These are phyloP conservation scores for Heteromyza rotundicornis DNA, from an alignment of 2,888 invertebrate species.

Conservation along the genomic window DNA sequence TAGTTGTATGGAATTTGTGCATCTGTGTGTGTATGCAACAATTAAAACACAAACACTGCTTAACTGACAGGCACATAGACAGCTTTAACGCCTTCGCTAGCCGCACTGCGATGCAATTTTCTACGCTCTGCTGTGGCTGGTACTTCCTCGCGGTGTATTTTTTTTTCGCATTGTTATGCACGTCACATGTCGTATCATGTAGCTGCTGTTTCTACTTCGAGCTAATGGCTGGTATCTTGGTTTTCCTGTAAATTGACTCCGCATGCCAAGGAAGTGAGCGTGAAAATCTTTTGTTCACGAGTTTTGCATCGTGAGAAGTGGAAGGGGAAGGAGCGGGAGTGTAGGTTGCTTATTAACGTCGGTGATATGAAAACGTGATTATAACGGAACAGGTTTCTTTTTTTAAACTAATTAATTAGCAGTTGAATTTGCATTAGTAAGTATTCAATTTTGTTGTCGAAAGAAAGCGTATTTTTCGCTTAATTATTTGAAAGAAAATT, in stretches of 20 bases:
- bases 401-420: too few relatives aligned
- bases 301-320: too few relatives aligned
- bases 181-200: neutral
- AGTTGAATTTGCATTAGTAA: too few relatives aligned
- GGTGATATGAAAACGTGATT: too few relatives aligned
- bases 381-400: too few relatives aligned
- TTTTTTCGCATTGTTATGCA: neutral
- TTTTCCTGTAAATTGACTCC: neutral
- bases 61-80: neutral
- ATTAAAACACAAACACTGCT: neutral
- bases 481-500: too few relatives aligned
- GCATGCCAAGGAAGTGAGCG: neutral
- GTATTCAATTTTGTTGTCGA: too few relatives aligned
- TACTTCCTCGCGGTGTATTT: neutral
- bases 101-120: neutral
- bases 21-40: neutral
- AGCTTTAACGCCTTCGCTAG: slow-evolving; percentile 1
- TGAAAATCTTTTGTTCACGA: neutral
- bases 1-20: too few relatives aligned
- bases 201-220: too few relatives aligned
- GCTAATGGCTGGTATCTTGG: neutral
- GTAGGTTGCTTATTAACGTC: too few relatives aligned
- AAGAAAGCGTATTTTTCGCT: too few relatives aligned
- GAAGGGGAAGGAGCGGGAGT: too few relatives aligned
- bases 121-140: neutral